Evolutionary conservation across 2,888 invertebrate genomes (phyloP), one percentile per base, ranked within the genome.

Genomic region (Acleris sparsana): DNA sequence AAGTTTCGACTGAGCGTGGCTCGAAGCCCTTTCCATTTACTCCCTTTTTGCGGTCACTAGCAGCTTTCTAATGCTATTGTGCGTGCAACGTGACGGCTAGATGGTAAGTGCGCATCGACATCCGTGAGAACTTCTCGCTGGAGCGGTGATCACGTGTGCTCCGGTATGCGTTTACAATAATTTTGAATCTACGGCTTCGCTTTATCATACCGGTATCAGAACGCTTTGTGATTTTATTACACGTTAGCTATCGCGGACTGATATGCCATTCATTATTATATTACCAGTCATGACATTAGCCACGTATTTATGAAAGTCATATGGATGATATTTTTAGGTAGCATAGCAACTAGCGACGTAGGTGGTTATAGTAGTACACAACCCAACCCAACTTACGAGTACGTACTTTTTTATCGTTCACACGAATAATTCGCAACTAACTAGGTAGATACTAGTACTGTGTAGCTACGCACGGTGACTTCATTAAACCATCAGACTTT

Each of bases 51-150:
- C 89, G 88, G 91, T 87, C 86, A 85, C 84, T 78, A 79, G 82
- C 75, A 80, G 88, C 92, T 92, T 92, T 92, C 92, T 91, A 91
- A 91, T 87, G 83, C 78, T 82, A 90, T 91, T 90, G 92, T 90
- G 83, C 83, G 83, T 81, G 80, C 77, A 73, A 77, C 81, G 78
- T 80, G 82, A 83, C 85, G 78, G 80, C 80, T 76, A 80, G 80
- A 82, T 80, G 79, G 78, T 83, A 78, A 81, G 80, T 80, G 80
- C 78, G 76, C 79, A 85, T 84, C 84, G 80, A 82, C 85, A 86
- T 86, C 85, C 90, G 89, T 90, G 90, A 89, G 90, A 91, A 89
- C 71, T 25, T 76, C 73, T 76, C 71, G 69, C 72, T 73, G 77
- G 72, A 77, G 74, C 72, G 72, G 75, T 81, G 82, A 84, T 81